These are phyloP conservation scores for Drosophila kanapiae DNA, from an alignment of 1,140 invertebrate genomes.

Conservation along the genomic window DNA sequence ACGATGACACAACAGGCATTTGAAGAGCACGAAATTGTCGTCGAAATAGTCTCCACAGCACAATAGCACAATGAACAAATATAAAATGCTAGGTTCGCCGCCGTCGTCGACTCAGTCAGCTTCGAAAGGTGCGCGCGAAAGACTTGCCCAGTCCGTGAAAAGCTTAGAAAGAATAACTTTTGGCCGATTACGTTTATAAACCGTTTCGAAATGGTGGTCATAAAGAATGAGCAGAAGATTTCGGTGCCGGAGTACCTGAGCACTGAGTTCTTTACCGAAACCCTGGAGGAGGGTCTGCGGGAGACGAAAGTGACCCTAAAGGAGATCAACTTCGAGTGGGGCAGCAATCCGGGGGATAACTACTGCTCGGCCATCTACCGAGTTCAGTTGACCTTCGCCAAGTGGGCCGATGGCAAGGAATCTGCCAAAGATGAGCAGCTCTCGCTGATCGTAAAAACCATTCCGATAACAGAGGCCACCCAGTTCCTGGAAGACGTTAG, in stretches of 20 bases:
- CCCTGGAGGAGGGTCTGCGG: constrained; percentile 71
- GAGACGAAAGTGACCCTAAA: constrained; percentile 58
- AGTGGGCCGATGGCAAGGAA: constrained; percentile 42
- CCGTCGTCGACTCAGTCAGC: constrained; percentile 14
- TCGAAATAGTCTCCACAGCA: constrained; percentile 4
- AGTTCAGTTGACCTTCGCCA: constrained; percentile 55
- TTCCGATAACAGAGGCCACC: constrained; percentile 69
- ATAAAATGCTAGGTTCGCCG: constrained; percentile 30
- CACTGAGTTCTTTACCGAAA: constrained; percentile 66
- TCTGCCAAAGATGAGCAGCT: constrained; percentile 35
- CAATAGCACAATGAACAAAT: constrained; percentile 13
- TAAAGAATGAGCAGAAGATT: constrained; percentile 68
- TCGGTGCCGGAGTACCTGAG: constrained; percentile 68
- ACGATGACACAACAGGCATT: constrained; percentile 38
- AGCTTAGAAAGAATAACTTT: neutral
- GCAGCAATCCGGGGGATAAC: constrained; percentile 79
- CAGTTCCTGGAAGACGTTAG: constrained; percentile 72
- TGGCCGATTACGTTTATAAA: constrained; percentile 1
- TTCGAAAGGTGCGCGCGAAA: constrained; percentile 16
- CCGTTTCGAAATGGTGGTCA: constrained; percentile 52
- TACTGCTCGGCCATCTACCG: constrained; percentile 80
- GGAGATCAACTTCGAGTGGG: constrained; percentile 75
- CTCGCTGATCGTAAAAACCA: constrained; percentile 78
- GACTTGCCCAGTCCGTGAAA: neutral
- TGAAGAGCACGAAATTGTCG: constrained; percentile 26